phyloP scores from a whole-genome alignment of 2,113 vertebrate species.

The Agapornis roseicollis region DNA sequence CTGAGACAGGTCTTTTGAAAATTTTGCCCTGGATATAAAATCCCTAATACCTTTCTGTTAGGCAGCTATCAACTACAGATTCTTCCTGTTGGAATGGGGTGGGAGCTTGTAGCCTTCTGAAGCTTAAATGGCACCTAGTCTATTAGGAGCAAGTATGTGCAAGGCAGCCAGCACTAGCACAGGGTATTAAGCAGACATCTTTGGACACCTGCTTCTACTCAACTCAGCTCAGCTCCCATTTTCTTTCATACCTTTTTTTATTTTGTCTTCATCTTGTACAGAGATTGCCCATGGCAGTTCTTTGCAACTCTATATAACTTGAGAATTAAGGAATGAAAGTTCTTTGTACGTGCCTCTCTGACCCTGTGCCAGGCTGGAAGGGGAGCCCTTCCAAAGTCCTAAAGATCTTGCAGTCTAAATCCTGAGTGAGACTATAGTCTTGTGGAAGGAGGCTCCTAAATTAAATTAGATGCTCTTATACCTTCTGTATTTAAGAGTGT shows the following conservation, averaged over 20 bases:
- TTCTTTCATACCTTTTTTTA: background rate
- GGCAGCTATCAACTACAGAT: background rate
- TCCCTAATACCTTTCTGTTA: constrained; percentile 4
- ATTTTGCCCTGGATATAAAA: constrained; percentile 31
- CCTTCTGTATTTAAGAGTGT: background rate
- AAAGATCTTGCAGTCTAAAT: background rate
- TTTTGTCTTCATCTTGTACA: constrained; percentile 17
- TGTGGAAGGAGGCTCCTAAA: background rate
- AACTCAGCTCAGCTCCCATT: background rate
- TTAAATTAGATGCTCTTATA: background rate
- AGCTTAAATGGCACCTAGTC: background rate
- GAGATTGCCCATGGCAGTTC: background rate
- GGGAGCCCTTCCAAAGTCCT: background rate
- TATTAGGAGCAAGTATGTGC: background rate
- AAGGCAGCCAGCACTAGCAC: background rate
- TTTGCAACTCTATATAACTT: background rate
- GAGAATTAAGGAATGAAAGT: background rate
- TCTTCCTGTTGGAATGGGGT: background rate
- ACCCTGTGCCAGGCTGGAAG: background rate
- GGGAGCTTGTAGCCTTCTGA: background rate
- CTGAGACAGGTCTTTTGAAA: constrained; percentile 29
- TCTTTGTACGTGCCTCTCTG: background rate
- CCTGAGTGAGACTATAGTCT: background rate
- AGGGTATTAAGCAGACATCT: background rate
- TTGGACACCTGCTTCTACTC: background rate